Evolutionary conservation across 1,140 invertebrate species (phyloP).

Genomic region (Apis dorsata): DNA sequence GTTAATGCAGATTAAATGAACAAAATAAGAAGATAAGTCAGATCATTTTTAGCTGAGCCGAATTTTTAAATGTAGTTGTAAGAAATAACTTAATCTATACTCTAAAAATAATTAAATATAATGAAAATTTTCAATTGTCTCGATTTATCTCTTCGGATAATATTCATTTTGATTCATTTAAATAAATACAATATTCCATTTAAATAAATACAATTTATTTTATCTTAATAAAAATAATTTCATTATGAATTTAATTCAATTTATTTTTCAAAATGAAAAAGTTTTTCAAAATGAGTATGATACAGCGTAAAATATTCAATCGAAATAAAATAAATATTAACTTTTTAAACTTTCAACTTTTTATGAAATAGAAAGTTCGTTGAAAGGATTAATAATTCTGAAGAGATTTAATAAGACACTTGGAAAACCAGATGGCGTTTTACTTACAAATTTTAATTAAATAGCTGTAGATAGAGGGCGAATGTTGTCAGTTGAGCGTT

Average conservation of each 20-base stretch:
- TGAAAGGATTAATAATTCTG: background rate
- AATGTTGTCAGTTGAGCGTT: background rate
- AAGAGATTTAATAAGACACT: background rate
- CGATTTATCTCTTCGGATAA: background rate
- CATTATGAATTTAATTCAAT: no score
- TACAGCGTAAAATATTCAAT: no score
- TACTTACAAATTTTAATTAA: constrained; percentile 37
- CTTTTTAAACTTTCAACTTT: background rate
- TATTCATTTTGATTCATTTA: background rate
- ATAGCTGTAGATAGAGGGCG: background rate
- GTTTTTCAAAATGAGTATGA: no score
- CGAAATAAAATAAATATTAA: background rate
- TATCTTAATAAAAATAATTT: no score
- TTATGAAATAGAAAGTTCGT: no score
- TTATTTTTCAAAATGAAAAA: no score
- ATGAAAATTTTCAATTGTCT: background rate
- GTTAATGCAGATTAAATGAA: background rate
- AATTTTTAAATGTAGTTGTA: background rate
- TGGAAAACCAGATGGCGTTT: constrained; percentile 9
- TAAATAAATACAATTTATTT: no score
- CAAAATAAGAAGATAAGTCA: background rate
- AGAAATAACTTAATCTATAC: background rate
- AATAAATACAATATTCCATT: background rate
- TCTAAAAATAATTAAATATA: background rate
- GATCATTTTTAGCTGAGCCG: background rate